A percentile compares a stretch with the other conserved stretches of the same genome.
Conservation (phyloP, 2,113 vertebrate species). For the Nothoprocta perdicaria region DNA sequence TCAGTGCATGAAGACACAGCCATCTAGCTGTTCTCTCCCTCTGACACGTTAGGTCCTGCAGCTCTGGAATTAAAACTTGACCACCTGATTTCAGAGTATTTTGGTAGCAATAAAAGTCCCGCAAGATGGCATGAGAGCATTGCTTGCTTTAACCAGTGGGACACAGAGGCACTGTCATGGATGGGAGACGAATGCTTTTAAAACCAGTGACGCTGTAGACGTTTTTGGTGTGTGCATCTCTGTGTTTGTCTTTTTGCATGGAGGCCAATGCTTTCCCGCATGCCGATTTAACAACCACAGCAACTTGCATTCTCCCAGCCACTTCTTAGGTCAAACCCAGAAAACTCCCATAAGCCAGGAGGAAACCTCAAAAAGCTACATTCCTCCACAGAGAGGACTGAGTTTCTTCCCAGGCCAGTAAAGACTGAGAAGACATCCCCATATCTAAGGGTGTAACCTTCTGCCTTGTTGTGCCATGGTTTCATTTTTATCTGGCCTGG, state of each 20-base stretch:
- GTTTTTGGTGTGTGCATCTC: neutral
- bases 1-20: neutral
- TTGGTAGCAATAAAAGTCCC: neutral
- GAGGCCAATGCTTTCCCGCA: neutral
- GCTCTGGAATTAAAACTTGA: neutral
- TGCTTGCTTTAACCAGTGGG: accelerated
- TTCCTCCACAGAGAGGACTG: accelerated
- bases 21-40: neutral
- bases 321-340: neutral
- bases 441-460: neutral
- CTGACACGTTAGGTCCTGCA: neutral
- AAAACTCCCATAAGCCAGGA: accelerated
- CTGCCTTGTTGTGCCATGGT: neutral
- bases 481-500: neutral
- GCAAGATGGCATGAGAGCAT: accelerated
- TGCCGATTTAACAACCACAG: neutral
- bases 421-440: neutral
- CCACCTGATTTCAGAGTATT: neutral
- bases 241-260: neutral
- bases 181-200: neutral
- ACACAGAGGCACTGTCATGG: accelerated
- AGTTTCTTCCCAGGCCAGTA: neutral
- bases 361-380: neutral
- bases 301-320: neutral
- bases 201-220: neutral